These are phyloP conservation scores for Trogon surrucura DNA, from an alignment of 2,113 vertebrate species.

Conservation along the genomic window DNA sequence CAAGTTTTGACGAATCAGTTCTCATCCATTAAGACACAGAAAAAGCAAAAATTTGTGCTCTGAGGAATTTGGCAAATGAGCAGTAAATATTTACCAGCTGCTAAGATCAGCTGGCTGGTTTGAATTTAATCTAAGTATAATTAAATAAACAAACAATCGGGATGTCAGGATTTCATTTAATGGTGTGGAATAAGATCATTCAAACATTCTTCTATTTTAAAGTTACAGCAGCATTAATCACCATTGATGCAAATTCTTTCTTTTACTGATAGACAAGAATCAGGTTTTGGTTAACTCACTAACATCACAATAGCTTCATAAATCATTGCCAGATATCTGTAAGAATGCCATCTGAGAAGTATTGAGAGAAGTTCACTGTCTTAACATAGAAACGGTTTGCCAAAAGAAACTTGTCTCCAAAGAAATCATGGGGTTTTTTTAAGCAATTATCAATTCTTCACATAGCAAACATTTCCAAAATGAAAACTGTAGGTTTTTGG, in stretches of 20 bases:
- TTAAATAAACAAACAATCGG: slow-evolving; percentile 46
- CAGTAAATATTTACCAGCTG: slow-evolving; percentile 68
- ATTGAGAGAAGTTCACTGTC: background rate
- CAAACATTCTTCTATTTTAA: slow-evolving; percentile 10
- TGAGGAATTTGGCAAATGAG: slow-evolving; percentile 51
- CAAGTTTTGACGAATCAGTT: background rate
- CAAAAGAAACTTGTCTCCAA: slow-evolving; percentile 4
- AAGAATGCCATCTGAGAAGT: background rate
- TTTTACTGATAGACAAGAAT: background rate
- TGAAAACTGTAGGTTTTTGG: background rate
- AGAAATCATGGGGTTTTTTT: background rate
- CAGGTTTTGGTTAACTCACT: slow-evolving; percentile 37
- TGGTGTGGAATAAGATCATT: slow-evolving; percentile 12
- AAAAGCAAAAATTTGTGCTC: slow-evolving; percentile 39
- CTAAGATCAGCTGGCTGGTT: slow-evolving; percentile 52
- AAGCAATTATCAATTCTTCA: slow-evolving; percentile 13
- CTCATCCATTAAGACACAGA: background rate
- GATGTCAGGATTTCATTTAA: slow-evolving; percentile 32
- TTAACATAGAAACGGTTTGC: background rate
- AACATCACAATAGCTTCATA: background rate
- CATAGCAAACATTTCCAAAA: slow-evolving; percentile 22
- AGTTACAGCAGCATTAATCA: background rate
- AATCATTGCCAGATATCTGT: slow-evolving; percentile 28
- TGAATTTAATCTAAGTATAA: slow-evolving; percentile 61
- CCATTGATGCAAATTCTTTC: background rate